A percentile compares a stretch with the other conserved stretches of the same genome.
phyloP scores from a whole-genome alignment of 2,888 invertebrate species.

The Eupithecia centaureata region DNA sequence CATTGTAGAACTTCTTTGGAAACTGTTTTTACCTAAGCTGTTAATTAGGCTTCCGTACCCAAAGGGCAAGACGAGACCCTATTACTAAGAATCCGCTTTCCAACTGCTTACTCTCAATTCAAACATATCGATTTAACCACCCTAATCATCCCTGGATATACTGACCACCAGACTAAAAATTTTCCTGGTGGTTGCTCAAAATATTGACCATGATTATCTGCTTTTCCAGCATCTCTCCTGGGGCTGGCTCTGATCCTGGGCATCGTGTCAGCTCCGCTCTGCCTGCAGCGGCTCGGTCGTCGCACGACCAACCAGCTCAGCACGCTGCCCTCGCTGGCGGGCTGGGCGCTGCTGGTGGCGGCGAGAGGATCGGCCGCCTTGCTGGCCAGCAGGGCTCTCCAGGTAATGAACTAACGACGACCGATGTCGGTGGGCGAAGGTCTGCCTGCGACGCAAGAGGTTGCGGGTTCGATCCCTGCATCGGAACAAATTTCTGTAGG shows the following conservation, averaged over 20 bases:
- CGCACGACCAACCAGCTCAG: constrained; percentile 82
- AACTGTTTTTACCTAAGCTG: too few relatives aligned
- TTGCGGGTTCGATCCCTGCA: too few relatives aligned
- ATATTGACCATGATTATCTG: background rate
- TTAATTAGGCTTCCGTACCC: too few relatives aligned
- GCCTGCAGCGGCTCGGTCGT: constrained; percentile 83
- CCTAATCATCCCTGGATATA: background rate
- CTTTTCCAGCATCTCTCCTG: constrained; percentile 82
- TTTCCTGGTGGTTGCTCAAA: too few relatives aligned
- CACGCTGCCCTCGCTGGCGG: constrained; percentile 78
- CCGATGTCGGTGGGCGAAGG: too few relatives aligned
- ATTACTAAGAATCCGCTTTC: too few relatives aligned
- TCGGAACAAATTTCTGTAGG: too few relatives aligned
- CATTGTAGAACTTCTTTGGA: background rate
- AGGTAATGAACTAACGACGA: constrained; percentile 51
- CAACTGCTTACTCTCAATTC: too few relatives aligned
- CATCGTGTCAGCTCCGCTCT: constrained; percentile 79
- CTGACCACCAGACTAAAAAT: too few relatives aligned
- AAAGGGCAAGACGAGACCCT: too few relatives aligned
- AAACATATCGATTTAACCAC: too few relatives aligned
- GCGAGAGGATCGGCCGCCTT: constrained; percentile 69
- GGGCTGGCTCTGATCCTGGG: constrained; percentile 84
- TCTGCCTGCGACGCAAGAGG: too few relatives aligned
- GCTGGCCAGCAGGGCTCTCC: constrained; percentile 67
- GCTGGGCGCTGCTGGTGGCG: constrained; percentile 82